Conservation (phyloP, 2,888 invertebrate genomes). For the Aphidoletes aphidimyza region DNA sequence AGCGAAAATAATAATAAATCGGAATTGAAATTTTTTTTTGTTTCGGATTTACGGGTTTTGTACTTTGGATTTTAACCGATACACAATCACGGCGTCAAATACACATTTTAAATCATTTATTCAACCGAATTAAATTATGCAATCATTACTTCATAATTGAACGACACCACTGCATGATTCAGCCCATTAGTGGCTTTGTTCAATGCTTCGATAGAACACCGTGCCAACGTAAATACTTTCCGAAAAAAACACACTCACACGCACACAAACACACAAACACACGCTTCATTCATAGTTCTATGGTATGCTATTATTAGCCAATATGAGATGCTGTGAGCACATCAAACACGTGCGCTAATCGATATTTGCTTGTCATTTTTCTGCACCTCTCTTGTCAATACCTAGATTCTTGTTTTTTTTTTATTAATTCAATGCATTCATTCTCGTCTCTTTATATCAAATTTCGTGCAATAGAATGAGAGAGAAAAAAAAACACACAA, state of each 20-base stretch:
- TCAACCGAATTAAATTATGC: slow-evolving; percentile 21
- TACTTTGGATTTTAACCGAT: neutral
- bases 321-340: neutral
- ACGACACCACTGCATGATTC: neutral
- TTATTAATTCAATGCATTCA: neutral
- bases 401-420: too few species aligned
- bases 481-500: neutral
- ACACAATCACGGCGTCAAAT: neutral
- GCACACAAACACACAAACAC: neutral
- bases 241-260: neutral
- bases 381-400: slow-evolving; percentile 11
- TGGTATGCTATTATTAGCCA: slow-evolving; percentile 4
- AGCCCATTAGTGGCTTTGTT: neutral
- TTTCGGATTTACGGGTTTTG: neutral
- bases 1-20: too few species aligned
- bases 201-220: too few species aligned
- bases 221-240: too few species aligned
- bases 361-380: neutral
- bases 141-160: slow-evolving; percentile 9
- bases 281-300: neutral
- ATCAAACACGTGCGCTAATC: slow-evolving; percentile 12
- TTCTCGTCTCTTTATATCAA: neutral
- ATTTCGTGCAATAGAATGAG: too few species aligned
- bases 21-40: neutral
- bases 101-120: neutral